Conservation (phyloP, 2,113 vertebrate species). For the Siniperca chuatsi region DNA sequence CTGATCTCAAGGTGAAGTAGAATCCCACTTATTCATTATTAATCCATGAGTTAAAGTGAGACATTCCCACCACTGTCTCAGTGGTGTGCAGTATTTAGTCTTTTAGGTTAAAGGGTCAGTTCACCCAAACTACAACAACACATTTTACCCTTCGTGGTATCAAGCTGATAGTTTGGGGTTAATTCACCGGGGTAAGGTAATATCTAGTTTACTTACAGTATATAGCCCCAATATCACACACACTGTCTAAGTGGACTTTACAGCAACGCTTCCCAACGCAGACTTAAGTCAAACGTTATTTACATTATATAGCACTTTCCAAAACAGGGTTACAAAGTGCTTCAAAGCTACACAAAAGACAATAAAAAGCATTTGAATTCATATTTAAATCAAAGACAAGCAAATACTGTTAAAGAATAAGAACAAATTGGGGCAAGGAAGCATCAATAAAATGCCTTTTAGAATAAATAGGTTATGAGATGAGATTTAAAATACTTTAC, state of each 20-base stretch:
- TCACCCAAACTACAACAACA: neutral
- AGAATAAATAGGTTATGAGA: too few relatives aligned
- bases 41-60: neutral
- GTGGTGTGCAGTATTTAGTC: neutral
- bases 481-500: too few relatives aligned
- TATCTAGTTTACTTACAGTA: neutral
- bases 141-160: too few relatives aligned
- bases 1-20: constrained; percentile 77
- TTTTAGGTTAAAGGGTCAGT: neutral
- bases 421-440: too few relatives aligned
- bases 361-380: too few relatives aligned
- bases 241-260: neutral
- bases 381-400: too few relatives aligned
- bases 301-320: too few relatives aligned
- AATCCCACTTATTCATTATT: neutral
- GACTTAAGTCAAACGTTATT: too few relatives aligned
- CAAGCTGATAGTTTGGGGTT: neutral
- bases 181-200: neutral
- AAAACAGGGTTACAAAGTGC: too few relatives aligned
- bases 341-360: too few relatives aligned
- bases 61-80: neutral
- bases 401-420: too few relatives aligned
- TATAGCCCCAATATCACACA: neutral
- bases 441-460: too few relatives aligned
- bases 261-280: neutral